These are phyloP conservation scores for Styela clava DNA, from an alignment of 23 tunicate species.

Conservation along the genomic window DNA sequence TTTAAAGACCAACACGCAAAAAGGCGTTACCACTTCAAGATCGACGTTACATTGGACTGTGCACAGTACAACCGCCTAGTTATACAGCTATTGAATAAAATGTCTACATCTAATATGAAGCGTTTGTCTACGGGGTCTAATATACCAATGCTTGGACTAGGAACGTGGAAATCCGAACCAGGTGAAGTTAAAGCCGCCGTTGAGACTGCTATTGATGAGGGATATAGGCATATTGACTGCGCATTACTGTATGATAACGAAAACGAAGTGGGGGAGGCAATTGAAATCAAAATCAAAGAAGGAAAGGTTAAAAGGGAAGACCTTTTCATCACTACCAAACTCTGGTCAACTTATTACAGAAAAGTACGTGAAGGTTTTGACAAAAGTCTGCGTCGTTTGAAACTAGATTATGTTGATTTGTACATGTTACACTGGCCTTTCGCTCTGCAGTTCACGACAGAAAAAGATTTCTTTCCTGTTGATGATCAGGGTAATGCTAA, in stretches of 20 bases:
- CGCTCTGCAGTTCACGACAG: background rate
- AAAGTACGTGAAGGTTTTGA: constrained; percentile 18
- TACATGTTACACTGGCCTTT: constrained; percentile 29
- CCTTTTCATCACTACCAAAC: constrained; percentile 33
- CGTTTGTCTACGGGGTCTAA: background rate
- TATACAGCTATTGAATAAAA: no score
- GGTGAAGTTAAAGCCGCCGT: constrained; percentile 8
- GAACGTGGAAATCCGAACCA: constrained; percentile 33
- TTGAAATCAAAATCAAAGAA: background rate
- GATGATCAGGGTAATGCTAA: constrained; percentile 16
- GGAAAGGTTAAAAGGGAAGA: constrained; percentile 1
- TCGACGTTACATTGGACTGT: no score
- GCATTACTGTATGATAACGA: constrained; percentile 12
- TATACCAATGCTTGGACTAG: constrained; percentile 33
- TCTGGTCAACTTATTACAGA: constrained; percentile 16
- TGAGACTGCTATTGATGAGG: constrained; percentile 9
- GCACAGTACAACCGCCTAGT: no score
- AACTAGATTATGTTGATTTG: constrained; percentile 29
- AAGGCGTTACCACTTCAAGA: no score
- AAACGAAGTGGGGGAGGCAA: constrained; percentile 9
- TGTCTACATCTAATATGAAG: background rate
- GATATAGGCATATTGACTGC: constrained; percentile 24
- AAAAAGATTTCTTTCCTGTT: constrained; percentile 9
- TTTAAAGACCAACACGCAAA: no score
- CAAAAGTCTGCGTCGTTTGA: constrained; percentile 13